Conservation (phyloP, 2,888 invertebrate genomes). For the Dolichopus griseipennis region DNA sequence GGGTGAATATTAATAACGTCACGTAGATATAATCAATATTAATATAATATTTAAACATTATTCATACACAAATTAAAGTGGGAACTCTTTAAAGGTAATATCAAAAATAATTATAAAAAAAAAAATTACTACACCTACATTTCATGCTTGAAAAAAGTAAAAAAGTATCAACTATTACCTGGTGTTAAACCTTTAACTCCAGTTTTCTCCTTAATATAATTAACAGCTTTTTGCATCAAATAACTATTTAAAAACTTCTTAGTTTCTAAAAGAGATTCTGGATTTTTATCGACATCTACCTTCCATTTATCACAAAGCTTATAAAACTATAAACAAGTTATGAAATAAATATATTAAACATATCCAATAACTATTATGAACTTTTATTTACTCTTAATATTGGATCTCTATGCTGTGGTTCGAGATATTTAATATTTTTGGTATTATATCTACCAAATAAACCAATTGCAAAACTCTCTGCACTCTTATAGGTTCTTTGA, state of each 20-base stretch:
- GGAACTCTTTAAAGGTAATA: too few species aligned
- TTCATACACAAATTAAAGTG: too few species aligned
- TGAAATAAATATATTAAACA: neutral
- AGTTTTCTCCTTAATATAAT: conserved; percentile 50
- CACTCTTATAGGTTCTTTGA: conserved; percentile 67
- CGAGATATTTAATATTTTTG: conserved; percentile 54
- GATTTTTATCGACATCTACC: conserved; percentile 59
- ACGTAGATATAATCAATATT: too few species aligned
- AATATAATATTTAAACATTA: too few species aligned
- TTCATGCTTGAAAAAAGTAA: too few species aligned
- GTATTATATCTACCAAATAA: conserved; percentile 60
- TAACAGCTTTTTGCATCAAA: conserved; percentile 47
- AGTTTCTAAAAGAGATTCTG: conserved; percentile 50
- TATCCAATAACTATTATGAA: neutral
- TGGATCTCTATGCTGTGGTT: conserved; percentile 55
- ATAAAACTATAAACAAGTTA: conserved; percentile 61
- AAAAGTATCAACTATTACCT: conserved; percentile 10
- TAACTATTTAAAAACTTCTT: conserved; percentile 47
- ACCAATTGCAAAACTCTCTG: conserved; percentile 63
- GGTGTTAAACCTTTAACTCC: conserved; percentile 50
- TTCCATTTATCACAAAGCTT: conserved; percentile 65
- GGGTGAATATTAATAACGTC: too few species aligned
- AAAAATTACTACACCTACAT: too few species aligned
- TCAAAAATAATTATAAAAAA: conserved; percentile 10
- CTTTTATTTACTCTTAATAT: conserved; percentile 53